Conservation (phyloP, 2,888 invertebrate genomes). For the Malthinus flaveolus region DNA sequence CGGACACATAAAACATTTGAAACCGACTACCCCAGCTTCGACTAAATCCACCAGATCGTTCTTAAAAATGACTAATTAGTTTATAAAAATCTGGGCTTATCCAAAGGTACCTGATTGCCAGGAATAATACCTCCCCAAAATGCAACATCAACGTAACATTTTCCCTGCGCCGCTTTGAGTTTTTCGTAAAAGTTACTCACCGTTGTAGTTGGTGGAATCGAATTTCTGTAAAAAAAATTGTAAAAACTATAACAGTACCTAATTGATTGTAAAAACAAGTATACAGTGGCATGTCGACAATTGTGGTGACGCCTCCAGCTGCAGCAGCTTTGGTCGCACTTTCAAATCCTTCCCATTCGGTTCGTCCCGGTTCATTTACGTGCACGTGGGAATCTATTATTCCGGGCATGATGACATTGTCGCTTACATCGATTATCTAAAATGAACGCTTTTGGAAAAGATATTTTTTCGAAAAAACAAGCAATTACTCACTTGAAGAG, state of each 20-base stretch:
- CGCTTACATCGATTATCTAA: conserved; percentile 56
- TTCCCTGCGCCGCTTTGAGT: conserved; percentile 60
- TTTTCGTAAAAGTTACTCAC: conserved; percentile 65
- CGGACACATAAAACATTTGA: conserved; percentile 73
- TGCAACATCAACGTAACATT: conserved; percentile 69
- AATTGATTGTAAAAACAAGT: conserved; percentile 33
- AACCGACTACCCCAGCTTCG: conserved; percentile 70
- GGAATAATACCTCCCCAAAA: conserved; percentile 82
- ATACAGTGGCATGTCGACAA: conserved; percentile 74
- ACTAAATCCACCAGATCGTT: conserved; percentile 62
- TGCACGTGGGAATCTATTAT: conserved; percentile 75
- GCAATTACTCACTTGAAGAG: conserved; percentile 57
- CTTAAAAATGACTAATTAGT: conserved; percentile 45
- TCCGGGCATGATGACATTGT: conserved; percentile 66
- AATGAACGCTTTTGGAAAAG: conserved; percentile 10
- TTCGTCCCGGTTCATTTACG: conserved; percentile 73
- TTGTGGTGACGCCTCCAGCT: conserved; percentile 72
- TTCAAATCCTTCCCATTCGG: conserved; percentile 72
- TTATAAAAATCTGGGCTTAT: background rate
- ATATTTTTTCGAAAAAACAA: background rate
- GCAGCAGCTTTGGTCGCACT: conserved; percentile 74
- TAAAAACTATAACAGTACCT: no score
- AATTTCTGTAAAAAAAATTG: conserved; percentile 59
- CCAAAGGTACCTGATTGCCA: conserved; percentile 60
- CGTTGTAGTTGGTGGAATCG: conserved; percentile 71